Evolutionary conservation across 2,888 invertebrate species (phyloP).

Genomic region (Dendrolimus pini): DNA sequence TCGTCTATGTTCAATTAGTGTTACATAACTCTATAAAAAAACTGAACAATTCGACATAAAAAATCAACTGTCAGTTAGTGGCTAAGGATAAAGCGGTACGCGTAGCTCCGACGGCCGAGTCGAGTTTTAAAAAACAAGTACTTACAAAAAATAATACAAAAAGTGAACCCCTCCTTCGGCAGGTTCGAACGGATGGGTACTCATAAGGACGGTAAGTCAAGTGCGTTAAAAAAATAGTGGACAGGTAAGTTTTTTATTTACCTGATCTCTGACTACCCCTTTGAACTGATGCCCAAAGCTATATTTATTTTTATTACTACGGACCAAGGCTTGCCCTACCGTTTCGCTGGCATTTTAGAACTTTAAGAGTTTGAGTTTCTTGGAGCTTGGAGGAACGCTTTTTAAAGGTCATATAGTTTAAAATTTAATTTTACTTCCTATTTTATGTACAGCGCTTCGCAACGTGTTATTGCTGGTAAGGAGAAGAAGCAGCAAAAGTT

Average conservation of each 20-base stretch:
- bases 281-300: neutral
- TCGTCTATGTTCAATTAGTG: neutral
- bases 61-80: neutral
- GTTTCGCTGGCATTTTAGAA: no score
- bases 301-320: neutral
- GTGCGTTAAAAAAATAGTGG: neutral
- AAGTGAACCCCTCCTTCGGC: neutral
- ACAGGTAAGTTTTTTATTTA: neutral
- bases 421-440: no score
- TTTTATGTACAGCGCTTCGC: no score
- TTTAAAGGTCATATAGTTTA: no score
- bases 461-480: no score
- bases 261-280: neutral
- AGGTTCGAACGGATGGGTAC: neutral
- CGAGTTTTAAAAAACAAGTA: neutral
- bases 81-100: neutral
- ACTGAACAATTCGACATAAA: neutral
- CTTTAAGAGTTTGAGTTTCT: no score
- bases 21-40: neutral
- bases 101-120: neutral
- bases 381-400: no score
- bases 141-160: neutral
- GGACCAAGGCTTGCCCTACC: no score
- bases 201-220: neutral
- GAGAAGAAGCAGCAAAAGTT: no score